phyloP scores from a whole-genome alignment of 30 jellyfish, hydroid and myxozoan species.

The Hydra vulgaris region DNA sequence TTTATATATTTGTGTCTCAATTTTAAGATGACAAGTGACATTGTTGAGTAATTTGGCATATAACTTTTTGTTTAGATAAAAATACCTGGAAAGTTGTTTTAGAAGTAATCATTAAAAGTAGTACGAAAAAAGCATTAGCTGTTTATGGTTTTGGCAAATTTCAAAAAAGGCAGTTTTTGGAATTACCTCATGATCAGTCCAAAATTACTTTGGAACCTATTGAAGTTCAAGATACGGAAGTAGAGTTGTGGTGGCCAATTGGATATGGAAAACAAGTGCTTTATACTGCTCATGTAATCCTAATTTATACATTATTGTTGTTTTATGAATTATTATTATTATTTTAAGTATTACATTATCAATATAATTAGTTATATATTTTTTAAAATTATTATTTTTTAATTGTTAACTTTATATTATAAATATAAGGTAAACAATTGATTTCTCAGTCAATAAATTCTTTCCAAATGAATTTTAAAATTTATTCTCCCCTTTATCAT shows the following conservation, averaged over 20 bases:
- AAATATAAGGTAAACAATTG: too few species aligned
- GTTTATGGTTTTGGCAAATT: constrained; percentile 8
- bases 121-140: not conserved
- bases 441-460: too few species aligned
- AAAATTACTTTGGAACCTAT: not conserved
- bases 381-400: too few species aligned
- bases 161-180: not conserved
- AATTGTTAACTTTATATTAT: too few species aligned
- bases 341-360: not conserved
- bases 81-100: constrained; percentile 13
- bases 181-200: not conserved
- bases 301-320: not conserved
- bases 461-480: too few species aligned
- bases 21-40: too few species aligned
- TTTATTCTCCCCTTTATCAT: too few species aligned
- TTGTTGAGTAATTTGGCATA: too few species aligned
- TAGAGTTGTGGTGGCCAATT: constrained; percentile 85
- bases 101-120: constrained; percentile 11
- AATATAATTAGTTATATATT: too few species aligned
- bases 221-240: not conserved
- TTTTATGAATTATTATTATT: too few species aligned
- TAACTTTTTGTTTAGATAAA: constrained; percentile 4
- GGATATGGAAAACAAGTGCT: constrained; percentile 57
- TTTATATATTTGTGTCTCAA: too few species aligned
- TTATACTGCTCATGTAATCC: constrained; percentile 40